Base-by-base conservation (phyloP, 2,888 invertebrate genomes). In the Pseudoips prasinana region DNA sequence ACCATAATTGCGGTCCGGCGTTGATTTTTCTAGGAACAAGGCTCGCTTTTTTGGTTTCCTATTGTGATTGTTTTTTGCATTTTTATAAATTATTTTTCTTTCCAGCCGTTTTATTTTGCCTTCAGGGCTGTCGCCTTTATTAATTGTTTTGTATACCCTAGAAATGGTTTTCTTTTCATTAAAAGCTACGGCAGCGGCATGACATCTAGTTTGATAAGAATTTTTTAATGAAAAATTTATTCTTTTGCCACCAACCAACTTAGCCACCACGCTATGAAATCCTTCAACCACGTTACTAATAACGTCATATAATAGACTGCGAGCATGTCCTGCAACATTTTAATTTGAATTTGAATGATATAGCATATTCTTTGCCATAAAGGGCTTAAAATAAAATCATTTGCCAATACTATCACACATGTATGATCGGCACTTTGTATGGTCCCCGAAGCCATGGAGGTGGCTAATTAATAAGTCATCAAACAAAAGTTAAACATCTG, bases 151-250 rank as follows among this genome's bases (percentile, higher is more conserved):
- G 1, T 33, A 23, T 23, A 33, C 10, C 18, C n/a, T 11, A 3
- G 14, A 14, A 14, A 1, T 33, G 0, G 10, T 18, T 19, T 22
- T 33, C 2, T 27, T 23, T 33, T 33, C 22, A 10, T 33, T 27
- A 33, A 33, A 27, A 10, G 6, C 10, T 27, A 33, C 33, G 10
- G 33, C 27, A 23, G 27, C 27, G 10, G 33, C 27, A 10, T 33
- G 22, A 18, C 22, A 23, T 27, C 28, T 27, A 1, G 33, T 27
- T 27, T 22, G 27, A 8, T 23, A 18, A 0, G 18, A 22, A 0
- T 27, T 33, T 27, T 27, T 33, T 27, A 10, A 14, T 14, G 22
- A 18, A 27, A 27, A 33, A 17, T n/a, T 22, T 2, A 26, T 22
- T 17, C 22, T 26, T 32, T 33, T 33, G 22, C 32, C 32, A 2